Evolutionary conservation across 2,888 invertebrate genomes (phyloP).

Genomic region (Meta bourneti): DNA sequence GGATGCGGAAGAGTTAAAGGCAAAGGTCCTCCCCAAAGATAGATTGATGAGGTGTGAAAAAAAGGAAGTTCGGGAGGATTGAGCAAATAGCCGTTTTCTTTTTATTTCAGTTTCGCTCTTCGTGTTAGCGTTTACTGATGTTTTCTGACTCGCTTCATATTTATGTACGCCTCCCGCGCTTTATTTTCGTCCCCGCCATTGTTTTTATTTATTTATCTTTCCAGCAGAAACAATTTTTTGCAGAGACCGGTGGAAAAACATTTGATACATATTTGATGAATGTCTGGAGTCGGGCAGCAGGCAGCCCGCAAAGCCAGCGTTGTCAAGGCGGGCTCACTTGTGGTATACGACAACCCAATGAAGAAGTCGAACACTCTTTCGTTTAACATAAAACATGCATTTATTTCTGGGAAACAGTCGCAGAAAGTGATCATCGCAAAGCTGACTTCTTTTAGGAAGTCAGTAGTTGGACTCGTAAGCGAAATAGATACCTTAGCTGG

Average conservation of each 20-base stretch:
- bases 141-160: slow-evolving; percentile 71
- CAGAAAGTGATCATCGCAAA: slow-evolving; percentile 46
- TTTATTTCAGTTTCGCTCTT: slow-evolving; percentile 35
- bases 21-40: slow-evolving; percentile 59
- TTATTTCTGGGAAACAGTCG: slow-evolving; percentile 62
- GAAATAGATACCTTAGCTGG: slow-evolving; percentile 60
- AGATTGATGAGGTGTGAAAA: slow-evolving; percentile 71
- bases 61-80: slow-evolving; percentile 70
- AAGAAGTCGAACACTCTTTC: slow-evolving; percentile 59
- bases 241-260: slow-evolving; percentile 28
- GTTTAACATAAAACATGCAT: slow-evolving; percentile 76
- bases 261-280: slow-evolving; percentile 76
- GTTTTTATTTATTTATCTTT: slow-evolving; percentile 28
- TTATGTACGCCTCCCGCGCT: slow-evolving; percentile 62
- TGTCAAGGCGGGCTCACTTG: slow-evolving; percentile 49
- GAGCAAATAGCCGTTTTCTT: slow-evolving; percentile 69
- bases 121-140: slow-evolving; percentile 67
- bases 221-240: slow-evolving; percentile 28
- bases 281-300: slow-evolving; percentile 20
- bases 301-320: slow-evolving; percentile 34
- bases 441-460: slow-evolving; percentile 51
- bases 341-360: slow-evolving; percentile 56
- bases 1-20: slow-evolving; percentile 67
- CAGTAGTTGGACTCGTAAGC: slow-evolving; percentile 54
- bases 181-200: slow-evolving; percentile 57